These are phyloP conservation scores for Lucinisca nassula DNA, from an alignment of 2,888 invertebrate species.

Conservation along the genomic window DNA sequence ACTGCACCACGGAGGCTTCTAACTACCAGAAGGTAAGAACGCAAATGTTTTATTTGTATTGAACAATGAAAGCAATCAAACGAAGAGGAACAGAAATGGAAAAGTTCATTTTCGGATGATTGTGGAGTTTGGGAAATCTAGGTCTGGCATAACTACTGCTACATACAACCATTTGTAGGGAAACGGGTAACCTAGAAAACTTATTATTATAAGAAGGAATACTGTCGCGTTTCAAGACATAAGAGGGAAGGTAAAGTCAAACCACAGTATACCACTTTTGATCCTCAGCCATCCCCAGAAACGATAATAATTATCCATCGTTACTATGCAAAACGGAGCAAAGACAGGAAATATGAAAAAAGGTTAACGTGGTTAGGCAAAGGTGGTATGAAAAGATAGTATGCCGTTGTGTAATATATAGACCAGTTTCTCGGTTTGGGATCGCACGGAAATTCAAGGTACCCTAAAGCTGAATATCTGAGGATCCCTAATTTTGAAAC, in stretches of 20 bases:
- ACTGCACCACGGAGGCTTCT: no score
- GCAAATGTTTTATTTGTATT: slow-evolving; percentile 50
- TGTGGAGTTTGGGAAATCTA: no score
- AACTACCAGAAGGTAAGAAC: no score
- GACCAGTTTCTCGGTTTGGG: slow-evolving; percentile 42
- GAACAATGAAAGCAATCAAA: slow-evolving; percentile 31
- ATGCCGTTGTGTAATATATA: slow-evolving; percentile 44
- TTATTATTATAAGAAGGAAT: slow-evolving; percentile 7
- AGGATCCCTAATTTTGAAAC: slow-evolving; percentile 36
- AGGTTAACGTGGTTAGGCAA: slow-evolving; percentile 48
- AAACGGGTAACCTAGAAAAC: slow-evolving; percentile 21
- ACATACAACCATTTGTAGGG: no score
- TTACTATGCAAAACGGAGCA: slow-evolving; percentile 31
- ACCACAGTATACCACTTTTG: slow-evolving; percentile 6
- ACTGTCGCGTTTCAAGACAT: not conserved
- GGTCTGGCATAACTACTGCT: no score
- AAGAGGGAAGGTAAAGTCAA: slow-evolving; percentile 8
- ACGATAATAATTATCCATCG: slow-evolving; percentile 11
- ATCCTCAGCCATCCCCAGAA: slow-evolving; percentile 36
- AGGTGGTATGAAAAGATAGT: slow-evolving; percentile 6
- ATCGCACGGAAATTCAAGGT: slow-evolving; percentile 39
- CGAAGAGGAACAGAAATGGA: slow-evolving; percentile 1
- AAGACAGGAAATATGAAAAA: slow-evolving; percentile 52
- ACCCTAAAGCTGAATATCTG: slow-evolving; percentile 5
- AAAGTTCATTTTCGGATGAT: slow-evolving; percentile 27